A percentile compares a stretch with the other conserved stretches of the same genome.
Conservation (phyloP, 2,888 invertebrate genomes). For the Hoplodrina blanda region DNA sequence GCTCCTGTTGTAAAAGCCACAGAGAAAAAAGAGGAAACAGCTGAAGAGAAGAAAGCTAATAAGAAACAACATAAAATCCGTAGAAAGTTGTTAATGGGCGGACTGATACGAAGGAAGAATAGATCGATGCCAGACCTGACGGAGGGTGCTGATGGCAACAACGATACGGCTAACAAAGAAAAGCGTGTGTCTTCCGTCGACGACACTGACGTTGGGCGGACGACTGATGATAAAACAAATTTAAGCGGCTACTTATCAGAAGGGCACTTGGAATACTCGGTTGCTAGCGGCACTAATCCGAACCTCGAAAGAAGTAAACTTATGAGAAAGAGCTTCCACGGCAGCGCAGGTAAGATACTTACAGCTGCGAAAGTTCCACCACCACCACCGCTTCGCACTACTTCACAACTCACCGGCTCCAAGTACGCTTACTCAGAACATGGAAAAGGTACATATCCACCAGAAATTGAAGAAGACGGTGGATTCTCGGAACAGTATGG, state of each 20-base stretch:
- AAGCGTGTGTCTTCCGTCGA: slow-evolving; percentile 92
- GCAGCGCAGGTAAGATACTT: slow-evolving; percentile 95
- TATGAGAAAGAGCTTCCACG: slow-evolving; percentile 97
- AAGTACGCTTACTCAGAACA: slow-evolving; percentile 91
- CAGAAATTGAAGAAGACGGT: slow-evolving; percentile 86
- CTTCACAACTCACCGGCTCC: slow-evolving; percentile 95
- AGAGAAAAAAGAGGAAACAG: slow-evolving; percentile 92
- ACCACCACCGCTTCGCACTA: slow-evolving; percentile 96
- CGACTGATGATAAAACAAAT: slow-evolving; percentile 90
- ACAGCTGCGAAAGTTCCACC: slow-evolving; percentile 96
- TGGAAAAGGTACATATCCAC: slow-evolving; percentile 82
- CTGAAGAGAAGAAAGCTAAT: slow-evolving; percentile 93
- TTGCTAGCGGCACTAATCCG: slow-evolving; percentile 93
- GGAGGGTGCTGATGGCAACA: slow-evolving; percentile 92
- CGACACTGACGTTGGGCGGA: slow-evolving; percentile 93
- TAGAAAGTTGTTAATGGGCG: slow-evolving; percentile 96
- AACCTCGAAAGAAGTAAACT: slow-evolving; percentile 96
- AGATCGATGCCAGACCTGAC: slow-evolving; percentile 97
- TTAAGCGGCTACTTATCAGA: slow-evolving; percentile 96
- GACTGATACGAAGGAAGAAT: slow-evolving; percentile 96
- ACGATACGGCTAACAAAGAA: slow-evolving; percentile 80
- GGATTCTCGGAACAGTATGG: slow-evolving; percentile 88
- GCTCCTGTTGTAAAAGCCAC: slow-evolving; percentile 91
- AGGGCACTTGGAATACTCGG: slow-evolving; percentile 95
- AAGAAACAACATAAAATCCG: slow-evolving; percentile 98